Evolutionary conservation across 92 coral and sea anemone genomes (phyloP).

Genomic region (Galaxea fascicularis): DNA sequence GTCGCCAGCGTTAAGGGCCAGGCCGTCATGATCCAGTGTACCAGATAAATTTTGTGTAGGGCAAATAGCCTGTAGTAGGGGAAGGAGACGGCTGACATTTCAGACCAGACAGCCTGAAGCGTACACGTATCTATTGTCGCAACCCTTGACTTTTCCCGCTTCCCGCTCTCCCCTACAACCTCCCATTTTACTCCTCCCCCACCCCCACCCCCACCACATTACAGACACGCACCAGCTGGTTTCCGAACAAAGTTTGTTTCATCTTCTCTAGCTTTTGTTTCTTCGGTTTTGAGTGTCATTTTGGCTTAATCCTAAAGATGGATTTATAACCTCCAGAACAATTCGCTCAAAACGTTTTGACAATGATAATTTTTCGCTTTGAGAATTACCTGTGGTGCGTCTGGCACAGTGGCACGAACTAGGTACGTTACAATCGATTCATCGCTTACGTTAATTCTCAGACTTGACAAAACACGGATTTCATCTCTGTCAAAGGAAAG

Average conservation of each 20-base stretch:
- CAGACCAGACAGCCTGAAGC: too few species aligned
- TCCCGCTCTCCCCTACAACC: too few species aligned
- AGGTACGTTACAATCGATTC: too few species aligned
- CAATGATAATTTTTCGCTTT: not conserved
- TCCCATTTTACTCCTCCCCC: too few species aligned
- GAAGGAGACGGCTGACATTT: too few species aligned
- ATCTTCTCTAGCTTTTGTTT: not conserved
- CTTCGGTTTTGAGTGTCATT: not conserved
- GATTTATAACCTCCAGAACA: not conserved
- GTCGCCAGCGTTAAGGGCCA: too few species aligned
- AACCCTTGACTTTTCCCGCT: too few species aligned
- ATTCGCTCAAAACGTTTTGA: constrained; percentile 12
- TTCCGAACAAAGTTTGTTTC: not conserved
- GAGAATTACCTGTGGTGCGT: not conserved
- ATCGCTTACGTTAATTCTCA: not conserved
- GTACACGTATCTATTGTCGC: too few species aligned
- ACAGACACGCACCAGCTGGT: not conserved
- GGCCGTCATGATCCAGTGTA: too few species aligned
- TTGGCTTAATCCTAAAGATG: not conserved
- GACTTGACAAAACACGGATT: not conserved
- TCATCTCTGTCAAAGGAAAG: not conserved
- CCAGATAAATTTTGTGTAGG: too few species aligned
- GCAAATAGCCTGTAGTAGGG: too few species aligned
- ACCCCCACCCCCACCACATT: too few species aligned
- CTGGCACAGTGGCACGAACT: not conserved